Base-by-base conservation (phyloP, 2,888 invertebrate species). In the Lingula anatina region DNA sequence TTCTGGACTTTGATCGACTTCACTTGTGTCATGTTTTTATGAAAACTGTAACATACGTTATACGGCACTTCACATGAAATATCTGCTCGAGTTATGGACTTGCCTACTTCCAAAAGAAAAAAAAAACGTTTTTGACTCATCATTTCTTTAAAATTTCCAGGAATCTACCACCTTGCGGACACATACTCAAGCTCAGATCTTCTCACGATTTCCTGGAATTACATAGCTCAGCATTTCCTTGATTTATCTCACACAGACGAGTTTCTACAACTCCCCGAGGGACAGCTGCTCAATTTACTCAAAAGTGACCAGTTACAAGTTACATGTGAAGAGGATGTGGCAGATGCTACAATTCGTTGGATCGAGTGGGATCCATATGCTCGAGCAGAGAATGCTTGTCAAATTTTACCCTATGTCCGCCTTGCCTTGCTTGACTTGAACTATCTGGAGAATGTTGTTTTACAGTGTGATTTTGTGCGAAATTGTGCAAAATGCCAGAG, bases 151-250 rank as follows among this genome's bases (percentile, higher is more conserved):
- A 52, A 23, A 20, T 25, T 51, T 52, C 5, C 62, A 73, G 73
- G 73, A 42, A 73, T 73, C 43, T 68, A 71, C 27, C 61, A 62
- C 25, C 67, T 73, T 55, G 73, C 73, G 21, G 73, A 73, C 51
- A 62, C 71, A 54, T 73, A 70, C 54, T 68, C 69, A 50, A 71
- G 71, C 55, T 56, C 57, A n/a, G 72, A 73, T 43, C 57, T 73
- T 24, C 70, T 70, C 48, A 54, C 62, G 7, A 57, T 60, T 12
- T 65, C 73, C 2, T 50, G 66, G 21, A 65, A 68, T 25, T 73
- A 66, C 55, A 65, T 73, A 23, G 65, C 65, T 46, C 70, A 71
- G 45, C 71, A 73, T 56, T 72, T 73, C 53, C 58, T 68, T 1
- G 70, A 72, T 37, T 70, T 73, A 7, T 63, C 68, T 12, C 65